Percentiles rank a stretch among this genome's conserved stretches.
Conservation (phyloP, 1,140 invertebrate genomes). For the Apis dorsata region DNA sequence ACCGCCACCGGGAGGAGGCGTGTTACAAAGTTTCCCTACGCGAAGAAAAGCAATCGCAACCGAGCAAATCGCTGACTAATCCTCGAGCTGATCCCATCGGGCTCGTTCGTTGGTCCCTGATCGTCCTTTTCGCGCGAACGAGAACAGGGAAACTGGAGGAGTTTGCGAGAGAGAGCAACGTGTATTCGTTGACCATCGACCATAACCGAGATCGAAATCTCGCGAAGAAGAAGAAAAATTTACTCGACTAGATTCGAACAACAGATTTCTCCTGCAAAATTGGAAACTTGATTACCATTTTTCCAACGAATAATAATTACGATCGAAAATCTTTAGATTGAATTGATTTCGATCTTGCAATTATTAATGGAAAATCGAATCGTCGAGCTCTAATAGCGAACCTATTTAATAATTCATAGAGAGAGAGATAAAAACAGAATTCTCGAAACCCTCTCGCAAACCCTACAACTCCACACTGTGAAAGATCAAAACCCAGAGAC, state of each 20-base stretch:
- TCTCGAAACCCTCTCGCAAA: neutral
- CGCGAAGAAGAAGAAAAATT: neutral
- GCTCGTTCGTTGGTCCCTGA: neutral
- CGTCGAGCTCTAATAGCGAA: too few relatives aligned
- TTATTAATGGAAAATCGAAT: too few relatives aligned
- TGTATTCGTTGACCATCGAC: neutral
- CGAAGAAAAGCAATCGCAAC: slow-evolving; percentile 1
- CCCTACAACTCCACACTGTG: neutral
- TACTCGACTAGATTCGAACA: too few relatives aligned
- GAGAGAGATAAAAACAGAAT: neutral
- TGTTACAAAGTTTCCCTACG: neutral
- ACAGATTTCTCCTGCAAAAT: neutral
- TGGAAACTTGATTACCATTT: too few relatives aligned
- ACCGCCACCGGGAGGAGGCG: neutral
- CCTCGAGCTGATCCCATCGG: neutral
- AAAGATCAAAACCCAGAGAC: neutral
- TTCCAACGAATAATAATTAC: too few relatives aligned
- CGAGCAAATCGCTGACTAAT: slow-evolving; percentile 8
- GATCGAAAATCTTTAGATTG: too few relatives aligned
- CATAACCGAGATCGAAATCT: neutral
- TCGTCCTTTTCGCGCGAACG: neutral
- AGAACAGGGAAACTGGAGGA: neutral
- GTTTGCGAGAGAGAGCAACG: neutral
- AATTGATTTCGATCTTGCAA: too few relatives aligned
- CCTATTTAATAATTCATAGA: too few relatives aligned